phyloP scores from a whole-genome alignment of 1,140 invertebrate genomes.

The Arion vulgaris region DNA sequence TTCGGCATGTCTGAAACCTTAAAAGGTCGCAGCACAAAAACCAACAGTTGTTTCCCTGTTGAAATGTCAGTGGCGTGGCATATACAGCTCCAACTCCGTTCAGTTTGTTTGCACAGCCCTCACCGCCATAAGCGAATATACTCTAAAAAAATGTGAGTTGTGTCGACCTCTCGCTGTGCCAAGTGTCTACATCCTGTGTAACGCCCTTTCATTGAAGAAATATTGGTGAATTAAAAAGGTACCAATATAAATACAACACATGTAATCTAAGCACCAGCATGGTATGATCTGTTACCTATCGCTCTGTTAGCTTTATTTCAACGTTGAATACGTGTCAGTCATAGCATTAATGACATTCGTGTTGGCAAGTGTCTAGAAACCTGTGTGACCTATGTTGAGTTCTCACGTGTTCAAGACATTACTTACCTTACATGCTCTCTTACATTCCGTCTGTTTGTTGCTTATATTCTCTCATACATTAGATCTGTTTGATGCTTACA shows the following conservation, averaged over 20 bases:
- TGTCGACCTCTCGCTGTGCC: not conserved
- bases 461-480: too few species aligned
- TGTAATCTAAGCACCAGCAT: not conserved
- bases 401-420: not conserved
- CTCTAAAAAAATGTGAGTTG: not conserved
- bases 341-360: not conserved
- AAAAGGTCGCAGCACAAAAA: not conserved
- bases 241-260: not conserved
- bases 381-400: not conserved
- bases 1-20: not conserved
- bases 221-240: not conserved
- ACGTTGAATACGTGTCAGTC: not conserved
- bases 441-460: too few species aligned
- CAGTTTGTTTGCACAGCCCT: not conserved
- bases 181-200: not conserved
- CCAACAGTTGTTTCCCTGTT: not conserved
- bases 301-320: not conserved
- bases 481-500: too few species aligned
- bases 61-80: not conserved
- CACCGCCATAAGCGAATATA: not conserved
- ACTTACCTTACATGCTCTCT: too few species aligned
- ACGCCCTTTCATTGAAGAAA: too few species aligned
- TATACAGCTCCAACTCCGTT: not conserved
- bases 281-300: not conserved
- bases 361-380: not conserved